A percentile compares a stretch with the other conserved stretches of the same genome.
Evolutionary conservation across 2,888 invertebrate genomes (phyloP).

Genomic region (Campaea margaritaria): DNA sequence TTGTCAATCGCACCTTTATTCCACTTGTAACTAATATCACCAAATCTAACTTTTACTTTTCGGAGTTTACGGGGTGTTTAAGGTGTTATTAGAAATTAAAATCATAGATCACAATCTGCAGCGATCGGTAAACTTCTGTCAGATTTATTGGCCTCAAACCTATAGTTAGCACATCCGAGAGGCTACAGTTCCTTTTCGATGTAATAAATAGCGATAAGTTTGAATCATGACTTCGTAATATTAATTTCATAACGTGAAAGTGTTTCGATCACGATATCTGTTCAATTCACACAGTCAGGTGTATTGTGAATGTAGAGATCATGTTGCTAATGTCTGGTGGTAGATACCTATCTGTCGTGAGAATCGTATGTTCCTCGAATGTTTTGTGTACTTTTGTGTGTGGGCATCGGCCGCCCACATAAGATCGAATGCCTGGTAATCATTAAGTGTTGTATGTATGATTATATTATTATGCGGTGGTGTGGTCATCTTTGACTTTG

Average conservation of each 20-base stretch:
- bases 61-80: conserved; percentile 28
- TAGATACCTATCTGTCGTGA: conserved; percentile 35
- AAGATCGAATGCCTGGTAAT: conserved; percentile 32
- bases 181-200: conserved; percentile 14
- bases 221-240: conserved; percentile 41
- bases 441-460: conserved; percentile 10
- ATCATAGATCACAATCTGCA: conserved; percentile 47
- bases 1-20: conserved; percentile 30
- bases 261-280: conserved; percentile 45
- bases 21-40: conserved; percentile 24
- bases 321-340: conserved; percentile 39
- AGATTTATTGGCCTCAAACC: conserved; percentile 36
- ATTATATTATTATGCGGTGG: conserved; percentile 10
- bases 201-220: conserved; percentile 38
- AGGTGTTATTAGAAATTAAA: conserved; percentile 39
- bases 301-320: conserved; percentile 38
- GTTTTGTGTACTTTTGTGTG: conserved; percentile 32
- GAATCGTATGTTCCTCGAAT: conserved; percentile 39
- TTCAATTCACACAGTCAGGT: conserved; percentile 43
- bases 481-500: conserved; percentile 18
- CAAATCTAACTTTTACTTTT: conserved; percentile 36
- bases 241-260: conserved; percentile 56
- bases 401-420: conserved; percentile 46
- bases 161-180: conserved; percentile 25
- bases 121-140: conserved; percentile 42